A percentile compares a stretch with the other conserved stretches of the same genome.
Conservation (phyloP, 2,797 vertebrate genomes). For the Euthynnus affinis region DNA sequence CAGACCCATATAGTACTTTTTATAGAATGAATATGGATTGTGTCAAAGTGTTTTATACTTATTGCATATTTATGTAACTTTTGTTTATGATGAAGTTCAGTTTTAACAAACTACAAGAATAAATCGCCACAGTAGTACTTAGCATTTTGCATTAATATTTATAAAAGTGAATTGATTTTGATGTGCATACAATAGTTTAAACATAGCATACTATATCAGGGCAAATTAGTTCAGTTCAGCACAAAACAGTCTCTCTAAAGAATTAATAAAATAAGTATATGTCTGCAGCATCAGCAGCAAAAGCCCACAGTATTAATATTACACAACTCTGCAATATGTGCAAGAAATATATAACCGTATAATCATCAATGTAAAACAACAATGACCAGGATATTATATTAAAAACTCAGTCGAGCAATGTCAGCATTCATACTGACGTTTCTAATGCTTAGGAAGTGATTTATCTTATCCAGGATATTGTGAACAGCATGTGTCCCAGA, state of each 20-base stretch:
- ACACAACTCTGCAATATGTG: background rate
- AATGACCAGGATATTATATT: constrained; percentile 13
- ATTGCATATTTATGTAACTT: background rate
- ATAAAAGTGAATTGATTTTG: background rate
- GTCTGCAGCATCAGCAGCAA: background rate
- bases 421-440: constrained; percentile 27
- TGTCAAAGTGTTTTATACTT: background rate
- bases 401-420: background rate
- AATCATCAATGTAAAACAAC: constrained; percentile 9
- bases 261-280: background rate
- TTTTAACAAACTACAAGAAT: background rate
- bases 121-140: background rate
- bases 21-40: no score
- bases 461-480: constrained; percentile 21
- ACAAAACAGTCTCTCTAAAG: background rate
- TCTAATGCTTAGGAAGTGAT: constrained; percentile 23
- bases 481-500: constrained; percentile 9
- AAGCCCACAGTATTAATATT: background rate
- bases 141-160: background rate
- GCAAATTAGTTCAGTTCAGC: background rate
- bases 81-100: no score
- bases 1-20: background rate
- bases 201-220: background rate
- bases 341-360: no score
- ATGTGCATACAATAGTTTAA: background rate